phyloP scores from a whole-genome alignment of 1,140 invertebrate genomes.

The Brachionus rubens region DNA sequence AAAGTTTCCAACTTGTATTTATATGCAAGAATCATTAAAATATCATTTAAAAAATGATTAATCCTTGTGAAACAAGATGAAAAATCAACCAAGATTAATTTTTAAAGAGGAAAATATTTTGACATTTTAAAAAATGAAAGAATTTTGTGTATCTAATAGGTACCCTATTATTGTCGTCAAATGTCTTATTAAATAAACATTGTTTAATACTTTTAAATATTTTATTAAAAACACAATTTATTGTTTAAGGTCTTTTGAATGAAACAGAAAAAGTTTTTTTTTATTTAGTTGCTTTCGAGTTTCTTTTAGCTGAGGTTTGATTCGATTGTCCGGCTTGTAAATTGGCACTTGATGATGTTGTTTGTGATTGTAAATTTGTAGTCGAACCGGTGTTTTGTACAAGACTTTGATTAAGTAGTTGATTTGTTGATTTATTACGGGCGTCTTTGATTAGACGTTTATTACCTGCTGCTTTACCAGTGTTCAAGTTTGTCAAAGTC shows the following conservation, averaged over 20 bases:
- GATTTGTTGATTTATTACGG: conserved; percentile 3
- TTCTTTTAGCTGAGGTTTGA: background rate
- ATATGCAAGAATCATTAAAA: background rate
- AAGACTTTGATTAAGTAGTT: conserved; percentile 7
- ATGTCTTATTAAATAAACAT: conserved; percentile 31
- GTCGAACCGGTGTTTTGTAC: background rate
- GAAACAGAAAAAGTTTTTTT: too few relatives aligned
- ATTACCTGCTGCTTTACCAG: background rate
- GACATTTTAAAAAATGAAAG: conserved; percentile 1
- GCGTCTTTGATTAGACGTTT: conserved; percentile 6
- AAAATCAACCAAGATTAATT: conserved; percentile 37
- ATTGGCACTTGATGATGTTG: background rate
- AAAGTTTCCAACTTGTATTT: background rate
- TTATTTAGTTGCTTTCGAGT: conserved; percentile 5
- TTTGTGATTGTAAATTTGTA: background rate
- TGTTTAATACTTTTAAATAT: conserved; percentile 27
- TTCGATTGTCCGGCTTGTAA: conserved; percentile 11
- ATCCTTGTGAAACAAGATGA: conserved; percentile 28
- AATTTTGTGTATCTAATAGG: conserved; percentile 22
- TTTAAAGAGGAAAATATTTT: background rate
- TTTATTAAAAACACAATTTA: conserved; percentile 33
- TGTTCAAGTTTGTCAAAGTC: conserved; percentile 18
- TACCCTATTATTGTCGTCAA: background rate
- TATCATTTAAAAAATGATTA: conserved; percentile 20
- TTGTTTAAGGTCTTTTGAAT: too few relatives aligned